A percentile compares a stretch with the other conserved stretches of the same genome.
These are phyloP conservation scores for Trissolcus brochymenae DNA, from an alignment of 2,888 invertebrate genomes.

Conservation along the genomic window DNA sequence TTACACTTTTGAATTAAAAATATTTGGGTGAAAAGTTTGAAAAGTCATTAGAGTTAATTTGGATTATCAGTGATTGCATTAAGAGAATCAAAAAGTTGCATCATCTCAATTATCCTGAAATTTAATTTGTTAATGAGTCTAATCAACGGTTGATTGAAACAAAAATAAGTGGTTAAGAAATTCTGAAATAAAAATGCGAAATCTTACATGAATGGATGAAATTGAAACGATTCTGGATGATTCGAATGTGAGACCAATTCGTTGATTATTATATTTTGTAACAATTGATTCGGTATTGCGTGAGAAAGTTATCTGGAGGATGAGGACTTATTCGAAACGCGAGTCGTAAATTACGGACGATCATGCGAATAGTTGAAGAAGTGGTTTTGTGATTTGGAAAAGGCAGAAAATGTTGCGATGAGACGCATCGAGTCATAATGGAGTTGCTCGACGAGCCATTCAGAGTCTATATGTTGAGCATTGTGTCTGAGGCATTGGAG, in stretches of 20 bases:
- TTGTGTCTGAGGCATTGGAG: constrained; percentile 62
- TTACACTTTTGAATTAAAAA: too few relatives aligned
- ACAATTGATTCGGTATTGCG: constrained; percentile 21
- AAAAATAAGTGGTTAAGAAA: too few relatives aligned
- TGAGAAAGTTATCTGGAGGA: constrained; percentile 42
- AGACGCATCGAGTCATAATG: constrained; percentile 62
- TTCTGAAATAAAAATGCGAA: too few relatives aligned
- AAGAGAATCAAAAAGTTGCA: too few relatives aligned
- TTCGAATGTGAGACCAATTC: background rate
- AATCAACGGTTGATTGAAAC: too few relatives aligned
- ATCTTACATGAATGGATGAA: too few relatives aligned
- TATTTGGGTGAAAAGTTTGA: too few relatives aligned
- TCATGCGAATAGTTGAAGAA: constrained; percentile 41
- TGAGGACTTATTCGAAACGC: background rate
- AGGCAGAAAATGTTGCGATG: constrained; percentile 63
- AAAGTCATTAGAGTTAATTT: too few relatives aligned
- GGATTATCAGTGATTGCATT: too few relatives aligned
- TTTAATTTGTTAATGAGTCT: too few relatives aligned
- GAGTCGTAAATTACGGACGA: constrained; percentile 59
- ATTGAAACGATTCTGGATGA: too few relatives aligned
- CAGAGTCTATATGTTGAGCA: constrained; percentile 58
- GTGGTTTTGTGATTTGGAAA: constrained; percentile 64
- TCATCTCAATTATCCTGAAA: too few relatives aligned
- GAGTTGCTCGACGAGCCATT: constrained; percentile 31
- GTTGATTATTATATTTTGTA: background rate